Conservation (phyloP, 2,888 invertebrate genomes). For the Drosophila mulleri region DNA sequence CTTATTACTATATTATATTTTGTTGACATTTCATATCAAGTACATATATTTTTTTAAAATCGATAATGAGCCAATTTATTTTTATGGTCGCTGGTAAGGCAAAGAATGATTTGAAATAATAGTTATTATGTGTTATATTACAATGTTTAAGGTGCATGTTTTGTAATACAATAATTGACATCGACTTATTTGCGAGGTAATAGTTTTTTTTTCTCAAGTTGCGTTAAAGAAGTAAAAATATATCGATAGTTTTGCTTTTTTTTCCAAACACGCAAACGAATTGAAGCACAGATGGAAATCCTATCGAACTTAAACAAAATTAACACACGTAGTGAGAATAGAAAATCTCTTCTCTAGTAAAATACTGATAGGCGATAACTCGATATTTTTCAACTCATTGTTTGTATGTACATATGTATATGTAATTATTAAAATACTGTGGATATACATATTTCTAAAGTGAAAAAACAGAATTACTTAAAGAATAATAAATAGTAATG, state of each 20-base stretch:
- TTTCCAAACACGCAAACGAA: neutral
- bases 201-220: too few relatives aligned
- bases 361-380: constrained; percentile 34
- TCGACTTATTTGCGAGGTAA: neutral
- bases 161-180: neutral
- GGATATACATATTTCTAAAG: constrained; percentile 59
- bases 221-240: neutral
- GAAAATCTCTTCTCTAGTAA: constrained; percentile 1
- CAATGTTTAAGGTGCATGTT: too few relatives aligned
- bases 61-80: neutral
- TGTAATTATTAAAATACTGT: constrained; percentile 55
- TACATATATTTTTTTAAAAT: too few relatives aligned
- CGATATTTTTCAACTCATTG: constrained; percentile 44
- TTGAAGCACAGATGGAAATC: neutral
- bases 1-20: too few relatives aligned
- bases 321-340: neutral
- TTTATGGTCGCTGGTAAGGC: neutral
- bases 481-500: constrained; percentile 21
- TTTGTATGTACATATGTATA: constrained; percentile 53
- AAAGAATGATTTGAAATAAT: neutral
- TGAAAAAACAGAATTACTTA: constrained; percentile 46
- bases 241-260: neutral
- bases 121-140: neutral
- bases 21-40: too few relatives aligned
- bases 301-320: neutral